Percentiles rank a stretch among this genome's conserved stretches.
These are phyloP conservation scores for Neoscelio sp. DNA, from an alignment of 2,888 invertebrate species.

Conservation along the genomic window DNA sequence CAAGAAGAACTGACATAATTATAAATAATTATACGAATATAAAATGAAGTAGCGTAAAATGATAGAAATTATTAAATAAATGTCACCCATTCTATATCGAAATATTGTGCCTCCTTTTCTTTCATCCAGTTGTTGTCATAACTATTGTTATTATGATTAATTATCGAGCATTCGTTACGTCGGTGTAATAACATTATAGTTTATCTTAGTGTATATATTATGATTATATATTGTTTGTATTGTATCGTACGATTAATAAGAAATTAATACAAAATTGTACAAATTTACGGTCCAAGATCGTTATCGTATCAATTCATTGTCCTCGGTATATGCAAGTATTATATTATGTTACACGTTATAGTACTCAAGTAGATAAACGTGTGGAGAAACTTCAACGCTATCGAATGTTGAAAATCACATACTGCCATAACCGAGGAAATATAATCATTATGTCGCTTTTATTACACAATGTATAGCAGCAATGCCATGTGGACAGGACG, in stretches of 20 bases:
- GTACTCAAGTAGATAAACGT: no score
- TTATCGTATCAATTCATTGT: no score
- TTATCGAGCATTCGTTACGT: background rate
- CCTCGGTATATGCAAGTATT: no score
- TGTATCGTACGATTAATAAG: conserved; percentile 8
- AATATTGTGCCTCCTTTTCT: conserved; percentile 56
- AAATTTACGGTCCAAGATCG: no score
- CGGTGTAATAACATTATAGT: conserved; percentile 1
- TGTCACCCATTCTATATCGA: conserved; percentile 78
- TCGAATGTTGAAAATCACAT: no score
- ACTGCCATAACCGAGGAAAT: no score
- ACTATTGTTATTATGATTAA: conserved; percentile 3
- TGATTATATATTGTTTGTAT: background rate
- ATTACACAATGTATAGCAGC: no score
- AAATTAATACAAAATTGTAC: conserved; percentile 6
- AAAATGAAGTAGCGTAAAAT: conserved; percentile 80
- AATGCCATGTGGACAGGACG: no score
- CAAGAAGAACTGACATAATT: no score
- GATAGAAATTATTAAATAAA: conserved; percentile 81
- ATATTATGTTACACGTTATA: background rate
- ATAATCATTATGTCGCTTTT: no score
- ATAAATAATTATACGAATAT: conserved; percentile 82
- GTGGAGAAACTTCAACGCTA: no score
- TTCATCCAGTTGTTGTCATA: conserved; percentile 30
- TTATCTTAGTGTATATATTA: conserved; percentile 1